A percentile compares a stretch with the other conserved stretches of the same genome.
These are phyloP conservation scores for Indicator maculatus DNA, from an alignment of 2,113 vertebrate genomes.

Conservation along the genomic window DNA sequence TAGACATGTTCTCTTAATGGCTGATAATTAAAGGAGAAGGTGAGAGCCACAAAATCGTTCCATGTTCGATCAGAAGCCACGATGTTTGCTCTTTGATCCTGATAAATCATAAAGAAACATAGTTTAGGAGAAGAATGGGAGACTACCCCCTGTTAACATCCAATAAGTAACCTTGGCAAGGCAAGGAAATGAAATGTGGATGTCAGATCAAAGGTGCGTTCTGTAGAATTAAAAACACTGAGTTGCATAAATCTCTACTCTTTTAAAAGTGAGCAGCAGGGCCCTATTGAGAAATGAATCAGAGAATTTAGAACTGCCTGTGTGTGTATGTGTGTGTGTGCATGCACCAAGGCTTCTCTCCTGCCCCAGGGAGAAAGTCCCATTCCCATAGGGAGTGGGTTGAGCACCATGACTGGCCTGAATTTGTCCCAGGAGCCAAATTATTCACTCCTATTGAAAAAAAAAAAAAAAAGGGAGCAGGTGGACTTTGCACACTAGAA, in stretches of 20 bases:
- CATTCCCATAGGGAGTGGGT: too few relatives aligned
- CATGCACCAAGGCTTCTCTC: background rate
- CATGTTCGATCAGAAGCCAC: background rate
- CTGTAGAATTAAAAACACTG: background rate
- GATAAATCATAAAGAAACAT: constrained; percentile 32
- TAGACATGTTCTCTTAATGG: background rate
- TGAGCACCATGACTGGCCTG: background rate
- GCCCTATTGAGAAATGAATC: background rate
- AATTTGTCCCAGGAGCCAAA: background rate
- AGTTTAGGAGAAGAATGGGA: constrained; percentile 12
- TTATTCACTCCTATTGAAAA: background rate
- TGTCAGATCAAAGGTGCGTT: background rate
- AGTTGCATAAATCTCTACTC: background rate
- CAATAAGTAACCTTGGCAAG: background rate
- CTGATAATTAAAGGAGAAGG: constrained; percentile 40
- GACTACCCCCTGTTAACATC: background rate
- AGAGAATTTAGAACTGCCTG: background rate
- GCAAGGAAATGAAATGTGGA: background rate
- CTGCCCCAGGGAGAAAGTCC: background rate
- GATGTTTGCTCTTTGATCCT: constrained; percentile 43
- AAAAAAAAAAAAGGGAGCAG: background rate
- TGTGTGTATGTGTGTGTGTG: background rate
- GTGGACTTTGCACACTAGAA: background rate
- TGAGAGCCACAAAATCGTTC: background rate
- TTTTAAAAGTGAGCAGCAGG: background rate